Evolutionary conservation across 2,113 vertebrate genomes (phyloP), one percentile per base, ranked within the genome.

Genomic region (Symphodus melops): DNA sequence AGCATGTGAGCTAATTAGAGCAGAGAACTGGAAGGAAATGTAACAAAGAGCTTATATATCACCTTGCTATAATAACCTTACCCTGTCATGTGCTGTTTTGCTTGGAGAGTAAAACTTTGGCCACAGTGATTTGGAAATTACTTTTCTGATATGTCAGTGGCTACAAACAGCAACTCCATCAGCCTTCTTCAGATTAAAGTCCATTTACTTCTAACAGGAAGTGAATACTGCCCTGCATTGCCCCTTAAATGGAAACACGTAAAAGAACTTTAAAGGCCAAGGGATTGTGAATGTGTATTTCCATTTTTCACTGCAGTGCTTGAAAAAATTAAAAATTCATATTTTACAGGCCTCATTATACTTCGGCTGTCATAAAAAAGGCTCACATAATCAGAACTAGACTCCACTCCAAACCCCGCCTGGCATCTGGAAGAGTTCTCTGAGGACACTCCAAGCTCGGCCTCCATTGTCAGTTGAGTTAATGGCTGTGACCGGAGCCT

Each of bases 401-500:
- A 66, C 68, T 68, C 48, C 17, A 17, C 23, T 36, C 3, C 16
- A 17, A n/a, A n/a, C 36, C 1, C 7, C 28, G 59, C 41, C 11
- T 5, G 3, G 51, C 63, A 39, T 52, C 57, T 28, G 48, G 42
- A 58, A 5, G 21, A 72, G 72, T 59, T 68, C 61, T 57, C 46
- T 46, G 53, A 48, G 68, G 60, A 77, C 74, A 39, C 37, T 0
- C 49, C 48, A 5, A 21, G 61, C 52, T 48, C 68, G 4, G 23
- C 44, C 73, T 67, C 36, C 36, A 61, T 77, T 87, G 83, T 87
- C 62, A 23, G 73, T 25, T 59, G 55, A 83, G 81, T 84, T 87
- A 85, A 83, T 85, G 73, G 75, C 77, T 85, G 82, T 81, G 79
- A 87, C 71, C 64, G 52, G 36, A 23, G 67, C 72, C 69, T 83